Conservation (phyloP, 2,113 vertebrate genomes). For the Phoenicopterus ruber region DNA sequence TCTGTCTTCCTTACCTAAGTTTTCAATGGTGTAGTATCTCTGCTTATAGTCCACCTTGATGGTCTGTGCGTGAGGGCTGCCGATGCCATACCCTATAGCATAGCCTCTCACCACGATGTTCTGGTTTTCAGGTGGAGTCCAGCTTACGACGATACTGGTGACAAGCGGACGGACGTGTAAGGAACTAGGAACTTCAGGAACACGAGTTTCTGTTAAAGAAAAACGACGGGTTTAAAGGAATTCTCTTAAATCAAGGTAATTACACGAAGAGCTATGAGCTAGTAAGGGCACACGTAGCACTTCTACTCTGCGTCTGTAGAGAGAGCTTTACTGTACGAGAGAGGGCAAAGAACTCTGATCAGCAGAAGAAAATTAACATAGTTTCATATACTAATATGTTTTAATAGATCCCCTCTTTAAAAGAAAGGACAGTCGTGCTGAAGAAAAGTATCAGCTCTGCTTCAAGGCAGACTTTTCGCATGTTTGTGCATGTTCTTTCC, state of each 20-base stretch:
- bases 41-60: conserved; percentile 98
- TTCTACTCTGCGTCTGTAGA: not conserved
- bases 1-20: conserved; percentile 78
- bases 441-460: not conserved
- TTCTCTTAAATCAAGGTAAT: not conserved
- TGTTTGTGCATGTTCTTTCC: not conserved
- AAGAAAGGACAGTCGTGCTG: not conserved
- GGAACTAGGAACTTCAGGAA: conserved; percentile 94
- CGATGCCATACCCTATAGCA: conserved; percentile 91
- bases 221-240: not conserved
- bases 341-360: not conserved
- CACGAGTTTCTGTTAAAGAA: conserved; percentile 81
- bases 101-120: conserved; percentile 96
- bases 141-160: conserved; percentile 96
- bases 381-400: not conserved
- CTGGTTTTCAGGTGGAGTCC: conserved; percentile 97
- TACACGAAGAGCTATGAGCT: accelerated
- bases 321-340: not conserved
- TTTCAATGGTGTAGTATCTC: conserved; percentile 96
- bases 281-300: not conserved
- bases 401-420: not conserved
- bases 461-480: not conserved
- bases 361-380: not conserved
- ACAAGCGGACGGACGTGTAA: conserved; percentile 92
- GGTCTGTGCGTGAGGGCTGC: conserved; percentile 94